A percentile compares a stretch with the other conserved stretches of the same genome.
Conservation (phyloP, 2,113 vertebrate genomes). For the Climacteris rufus region DNA sequence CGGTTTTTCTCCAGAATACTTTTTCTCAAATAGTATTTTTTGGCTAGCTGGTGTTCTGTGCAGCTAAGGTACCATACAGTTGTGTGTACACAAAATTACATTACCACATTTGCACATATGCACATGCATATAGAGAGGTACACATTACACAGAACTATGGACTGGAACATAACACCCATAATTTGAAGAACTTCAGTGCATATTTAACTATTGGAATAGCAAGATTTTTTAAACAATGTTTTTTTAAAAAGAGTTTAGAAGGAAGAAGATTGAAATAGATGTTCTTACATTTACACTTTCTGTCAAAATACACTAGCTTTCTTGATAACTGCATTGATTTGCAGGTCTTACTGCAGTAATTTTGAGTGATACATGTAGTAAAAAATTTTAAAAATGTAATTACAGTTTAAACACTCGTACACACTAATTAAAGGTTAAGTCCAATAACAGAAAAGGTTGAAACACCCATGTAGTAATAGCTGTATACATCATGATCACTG, state of each 20-base stretch:
- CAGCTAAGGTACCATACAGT: no score
- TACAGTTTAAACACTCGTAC: neutral
- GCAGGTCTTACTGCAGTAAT: neutral
- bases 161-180: neutral
- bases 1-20: neutral
- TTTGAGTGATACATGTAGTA: neutral
- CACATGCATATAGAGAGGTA: neutral
- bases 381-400: neutral
- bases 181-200: neutral
- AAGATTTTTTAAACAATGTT: neutral
- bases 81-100: neutral
- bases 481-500: neutral
- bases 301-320: neutral
- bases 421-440: neutral
- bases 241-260: fast-evolving
- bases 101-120: neutral
- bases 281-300: neutral
- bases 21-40: neutral
- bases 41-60: neutral
- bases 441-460: neutral
- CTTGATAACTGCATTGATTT: neutral
- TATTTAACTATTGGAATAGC: neutral
- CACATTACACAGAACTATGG: neutral
- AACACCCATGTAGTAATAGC: neutral
- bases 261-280: neutral